Evolutionary conservation across 1,140 invertebrate genomes (phyloP).

Genomic region (Bombus superbus): DNA sequence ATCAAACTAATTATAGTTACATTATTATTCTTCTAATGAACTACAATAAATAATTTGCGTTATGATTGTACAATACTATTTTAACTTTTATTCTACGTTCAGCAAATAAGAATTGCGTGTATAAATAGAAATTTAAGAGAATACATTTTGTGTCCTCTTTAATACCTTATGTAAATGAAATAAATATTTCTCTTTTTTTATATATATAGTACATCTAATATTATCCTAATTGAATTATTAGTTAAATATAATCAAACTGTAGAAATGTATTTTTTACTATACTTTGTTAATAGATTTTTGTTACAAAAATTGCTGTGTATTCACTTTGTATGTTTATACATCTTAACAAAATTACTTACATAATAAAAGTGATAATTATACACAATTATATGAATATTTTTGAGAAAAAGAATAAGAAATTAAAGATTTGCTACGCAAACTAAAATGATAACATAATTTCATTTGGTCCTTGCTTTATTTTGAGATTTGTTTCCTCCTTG

Average conservation of each 20-base stretch:
- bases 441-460: conserved; percentile 44
- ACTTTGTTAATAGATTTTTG: background rate
- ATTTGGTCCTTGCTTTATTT: conserved; percentile 77
- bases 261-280: background rate
- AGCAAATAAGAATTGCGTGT: conserved; percentile 44
- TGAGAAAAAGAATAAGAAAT: background rate
- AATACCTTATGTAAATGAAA: conserved; percentile 40
- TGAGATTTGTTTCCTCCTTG: conserved; percentile 75
- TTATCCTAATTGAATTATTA: background rate
- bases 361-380: background rate
- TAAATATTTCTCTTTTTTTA: conserved; percentile 54
- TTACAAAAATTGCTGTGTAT: background rate
- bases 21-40: conserved; percentile 41
- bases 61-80: conserved; percentile 69
- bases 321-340: background rate
- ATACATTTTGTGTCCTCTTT: conserved; percentile 22
- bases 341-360: background rate
- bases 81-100: conserved; percentile 68
- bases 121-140: conserved; percentile 36
- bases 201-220: background rate
- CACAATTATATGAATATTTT: background rate
- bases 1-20: conserved; percentile 42
- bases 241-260: background rate
- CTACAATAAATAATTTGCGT: conserved; percentile 58
- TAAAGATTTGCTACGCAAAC: background rate